These are phyloP conservation scores for Hylaeus anthracinus DNA, from an alignment of 1,140 invertebrate species.

Conservation along the genomic window DNA sequence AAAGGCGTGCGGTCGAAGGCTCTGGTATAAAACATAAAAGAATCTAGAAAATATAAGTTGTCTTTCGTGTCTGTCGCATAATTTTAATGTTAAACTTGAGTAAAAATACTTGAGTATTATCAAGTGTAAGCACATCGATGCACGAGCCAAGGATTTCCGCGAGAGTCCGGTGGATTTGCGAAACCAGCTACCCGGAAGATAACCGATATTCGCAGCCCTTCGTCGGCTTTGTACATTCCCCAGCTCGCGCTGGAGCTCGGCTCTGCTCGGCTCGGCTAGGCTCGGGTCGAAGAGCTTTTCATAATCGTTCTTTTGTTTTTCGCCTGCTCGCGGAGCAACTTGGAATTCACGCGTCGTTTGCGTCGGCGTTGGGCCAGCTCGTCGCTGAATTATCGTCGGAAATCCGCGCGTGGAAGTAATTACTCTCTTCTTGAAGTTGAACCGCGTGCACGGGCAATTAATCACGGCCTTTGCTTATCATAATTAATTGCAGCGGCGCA, in stretches of 20 bases:
- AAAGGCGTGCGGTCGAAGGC: too few species aligned
- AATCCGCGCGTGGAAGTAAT: conserved; percentile 51
- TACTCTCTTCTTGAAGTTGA: conserved; percentile 39
- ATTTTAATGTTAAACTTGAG: too few species aligned
- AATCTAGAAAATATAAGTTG: too few species aligned
- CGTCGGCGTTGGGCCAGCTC: conserved; percentile 27
- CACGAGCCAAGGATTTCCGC: background rate
- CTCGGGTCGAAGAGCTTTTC: background rate
- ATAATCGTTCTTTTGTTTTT: conserved; percentile 33
- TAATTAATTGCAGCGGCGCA: conserved; percentile 52
- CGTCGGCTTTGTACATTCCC: background rate
- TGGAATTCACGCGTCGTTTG: conserved; percentile 40
- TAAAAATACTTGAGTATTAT: too few species aligned
- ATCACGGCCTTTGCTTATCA: conserved; percentile 55
- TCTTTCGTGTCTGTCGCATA: too few species aligned
- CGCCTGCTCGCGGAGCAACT: conserved; percentile 22
- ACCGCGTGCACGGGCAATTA: conserved; percentile 30
- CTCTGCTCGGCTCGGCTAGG: too few species aligned
- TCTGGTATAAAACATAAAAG: too few species aligned
- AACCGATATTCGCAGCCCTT: background rate
- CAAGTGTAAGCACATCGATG: too few species aligned
- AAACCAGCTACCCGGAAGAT: background rate
- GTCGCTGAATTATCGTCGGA: conserved; percentile 42
- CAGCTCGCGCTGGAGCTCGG: too few species aligned
- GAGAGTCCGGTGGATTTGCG: background rate